Evolutionary conservation across 1,140 invertebrate genomes (phyloP).

Genomic region (Neelides sp.): DNA sequence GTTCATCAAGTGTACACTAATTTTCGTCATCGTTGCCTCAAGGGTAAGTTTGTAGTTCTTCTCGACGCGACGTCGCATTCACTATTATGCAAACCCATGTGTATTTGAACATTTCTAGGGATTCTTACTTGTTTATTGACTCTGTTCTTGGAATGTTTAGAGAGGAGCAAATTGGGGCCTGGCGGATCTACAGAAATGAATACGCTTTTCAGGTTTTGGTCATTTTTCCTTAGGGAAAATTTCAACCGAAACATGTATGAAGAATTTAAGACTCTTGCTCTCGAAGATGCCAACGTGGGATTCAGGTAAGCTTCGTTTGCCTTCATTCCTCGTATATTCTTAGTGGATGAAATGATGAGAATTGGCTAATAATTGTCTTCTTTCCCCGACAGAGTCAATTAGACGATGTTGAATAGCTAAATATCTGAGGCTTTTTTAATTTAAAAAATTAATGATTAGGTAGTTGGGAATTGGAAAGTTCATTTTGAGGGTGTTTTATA

Average conservation of each 20-base stretch:
- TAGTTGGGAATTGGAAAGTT: background rate
- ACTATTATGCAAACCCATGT: conserved; percentile 5
- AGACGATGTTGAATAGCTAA: no score
- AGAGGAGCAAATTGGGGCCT: conserved; percentile 77
- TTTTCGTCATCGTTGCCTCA: conserved; percentile 81
- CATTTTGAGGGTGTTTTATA: conserved; percentile 33
- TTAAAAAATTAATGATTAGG: background rate
- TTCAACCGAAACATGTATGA: conserved; percentile 98
- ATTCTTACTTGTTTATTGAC: no score
- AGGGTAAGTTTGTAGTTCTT: conserved; percentile 47
- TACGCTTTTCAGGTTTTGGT: conserved; percentile 96
- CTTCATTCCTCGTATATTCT: background rate
- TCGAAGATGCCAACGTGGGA: conserved; percentile 80
- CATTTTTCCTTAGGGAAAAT: conserved; percentile 95
- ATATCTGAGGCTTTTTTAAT: no score
- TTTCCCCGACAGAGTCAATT: no score
- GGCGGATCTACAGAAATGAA: conserved; percentile 95
- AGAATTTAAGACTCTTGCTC: conserved; percentile 78
- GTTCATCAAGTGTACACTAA: conserved; percentile 88
- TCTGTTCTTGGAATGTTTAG: conserved; percentile 40
- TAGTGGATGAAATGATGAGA: no score
- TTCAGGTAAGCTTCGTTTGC: conserved; percentile 65
- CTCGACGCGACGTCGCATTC: background rate
- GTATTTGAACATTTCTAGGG: no score
- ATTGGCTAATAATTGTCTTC: no score